A percentile compares a stretch with the other conserved stretches of the same genome.
phyloP scores from a whole-genome alignment of 2,113 vertebrate genomes.

The Sporophila hypoxantha region DNA sequence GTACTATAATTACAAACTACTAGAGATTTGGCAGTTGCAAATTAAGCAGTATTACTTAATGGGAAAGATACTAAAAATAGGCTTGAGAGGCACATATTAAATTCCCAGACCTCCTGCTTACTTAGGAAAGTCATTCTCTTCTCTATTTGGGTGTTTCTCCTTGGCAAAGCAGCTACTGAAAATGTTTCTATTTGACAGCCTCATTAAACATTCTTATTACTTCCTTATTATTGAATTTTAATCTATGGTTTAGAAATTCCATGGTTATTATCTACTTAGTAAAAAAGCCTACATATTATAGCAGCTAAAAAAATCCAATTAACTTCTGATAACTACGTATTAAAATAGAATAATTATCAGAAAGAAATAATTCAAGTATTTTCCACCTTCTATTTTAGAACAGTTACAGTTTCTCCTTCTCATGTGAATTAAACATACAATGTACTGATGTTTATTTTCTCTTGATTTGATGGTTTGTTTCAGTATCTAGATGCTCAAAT shows the following conservation, averaged over 20 bases:
- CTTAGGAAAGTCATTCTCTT: background rate
- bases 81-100: background rate
- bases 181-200: background rate
- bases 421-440: background rate
- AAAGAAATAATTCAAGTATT: background rate
- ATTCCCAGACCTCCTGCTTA: background rate
- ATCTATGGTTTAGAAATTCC: background rate
- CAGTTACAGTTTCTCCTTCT: background rate
- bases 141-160: background rate
- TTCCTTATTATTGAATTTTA: background rate
- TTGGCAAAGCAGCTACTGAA: background rate
- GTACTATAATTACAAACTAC: background rate
- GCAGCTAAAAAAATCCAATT: background rate
- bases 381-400: background rate
- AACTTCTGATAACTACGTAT: background rate
- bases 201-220: background rate
- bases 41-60: background rate
- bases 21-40: background rate
- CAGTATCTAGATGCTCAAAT: background rate
- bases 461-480: background rate
- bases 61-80: background rate
- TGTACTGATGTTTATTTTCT: background rate
- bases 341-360: background rate
- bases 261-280: background rate
- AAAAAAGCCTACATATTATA: background rate